phyloP scores from a whole-genome alignment of 2,113 vertebrate genomes.

The Phalacrocorax brasilianus region DNA sequence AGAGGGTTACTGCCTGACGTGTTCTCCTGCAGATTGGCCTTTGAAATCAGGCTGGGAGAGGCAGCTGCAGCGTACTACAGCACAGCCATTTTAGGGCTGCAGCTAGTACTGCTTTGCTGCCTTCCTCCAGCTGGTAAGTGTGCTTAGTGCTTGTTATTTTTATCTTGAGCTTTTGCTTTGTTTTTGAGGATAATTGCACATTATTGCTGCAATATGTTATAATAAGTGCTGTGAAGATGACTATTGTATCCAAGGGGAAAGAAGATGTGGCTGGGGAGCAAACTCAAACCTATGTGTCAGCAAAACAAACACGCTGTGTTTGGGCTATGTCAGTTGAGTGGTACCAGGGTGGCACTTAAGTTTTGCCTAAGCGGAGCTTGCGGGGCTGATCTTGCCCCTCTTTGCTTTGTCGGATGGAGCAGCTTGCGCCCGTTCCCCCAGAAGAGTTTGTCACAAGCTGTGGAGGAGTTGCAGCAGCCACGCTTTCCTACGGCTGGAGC shows the following conservation, averaged over 20 bases:
- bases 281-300: conserved; percentile 21
- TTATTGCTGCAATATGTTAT: conserved; percentile 65
- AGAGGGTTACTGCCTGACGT: rapidly evolving
- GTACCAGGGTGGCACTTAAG: not conserved
- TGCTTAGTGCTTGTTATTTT: conserved; percentile 54
- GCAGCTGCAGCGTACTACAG: not conserved
- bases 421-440: rapidly evolving
- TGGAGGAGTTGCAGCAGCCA: not conserved
- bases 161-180: conserved; percentile 64
- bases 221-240: conserved; percentile 45
- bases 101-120: not conserved
- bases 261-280: conserved; percentile 47
- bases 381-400: not conserved
- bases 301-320: conserved; percentile 17
- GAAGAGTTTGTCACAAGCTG: not conserved
- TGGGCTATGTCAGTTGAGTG: conserved; percentile 33
- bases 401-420: not conserved
- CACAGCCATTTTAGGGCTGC: conserved; percentile 33
- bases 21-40: not conserved
- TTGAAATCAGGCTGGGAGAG: not conserved
- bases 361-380: not conserved
- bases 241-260: conserved; percentile 47
- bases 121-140: conserved; percentile 60
- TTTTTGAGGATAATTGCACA: conserved; percentile 58
- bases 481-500: rapidly evolving